Evolutionary conservation across 2,797 vertebrate genomes (phyloP), one percentile per base, ranked within the genome.

Genomic region (Bovichtus diacanthus): DNA sequence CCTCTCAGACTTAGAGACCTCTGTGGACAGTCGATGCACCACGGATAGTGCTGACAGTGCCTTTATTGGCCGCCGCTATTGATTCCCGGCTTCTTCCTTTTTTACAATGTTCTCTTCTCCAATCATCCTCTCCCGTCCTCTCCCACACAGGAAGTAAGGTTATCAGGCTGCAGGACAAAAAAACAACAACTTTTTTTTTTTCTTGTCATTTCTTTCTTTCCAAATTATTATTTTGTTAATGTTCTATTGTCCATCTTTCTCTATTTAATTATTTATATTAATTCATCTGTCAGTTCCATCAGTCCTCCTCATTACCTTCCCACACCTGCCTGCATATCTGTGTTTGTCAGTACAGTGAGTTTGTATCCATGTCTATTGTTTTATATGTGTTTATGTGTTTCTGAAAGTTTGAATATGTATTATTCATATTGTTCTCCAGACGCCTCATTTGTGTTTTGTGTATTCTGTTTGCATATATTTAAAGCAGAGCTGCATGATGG

Each of bases 21-120:
- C 95, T 69, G 84, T 95, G 94, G 95, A 96, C 92, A 96, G 95
- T 81, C 94, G 90, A 21, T 96, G 94, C 92, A 96, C 95, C 63
- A 95, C 94, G 78, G 95, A 96, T 82, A 96, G 95, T 89, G 92
- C 92, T 31, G 95, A 96, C 88, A 95, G 94, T 85, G 89, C 92
- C 34, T 94, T 94, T 88, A 87, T 93, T 60, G 86, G 88, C 75
- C 93, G 91, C 15, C 95, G 90, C 79, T 95, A 94, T 91, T 96
- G 94, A 94, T 80, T 69, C 82, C 87, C 10, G 78, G 82, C 81
- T 69, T 78, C 83, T 77, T 73, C 83, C 74, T 31, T 67, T 85
- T 84, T 47, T n/a, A n/a, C n/a, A n/a, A 63, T 84, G 84, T 68
- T 86, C 64, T 82, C 74, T 76, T 63, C 89, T 87, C 56, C 83